phyloP scores from a whole-genome alignment of 2,113 vertebrate genomes.

The Propithecus coquereli region DNA sequence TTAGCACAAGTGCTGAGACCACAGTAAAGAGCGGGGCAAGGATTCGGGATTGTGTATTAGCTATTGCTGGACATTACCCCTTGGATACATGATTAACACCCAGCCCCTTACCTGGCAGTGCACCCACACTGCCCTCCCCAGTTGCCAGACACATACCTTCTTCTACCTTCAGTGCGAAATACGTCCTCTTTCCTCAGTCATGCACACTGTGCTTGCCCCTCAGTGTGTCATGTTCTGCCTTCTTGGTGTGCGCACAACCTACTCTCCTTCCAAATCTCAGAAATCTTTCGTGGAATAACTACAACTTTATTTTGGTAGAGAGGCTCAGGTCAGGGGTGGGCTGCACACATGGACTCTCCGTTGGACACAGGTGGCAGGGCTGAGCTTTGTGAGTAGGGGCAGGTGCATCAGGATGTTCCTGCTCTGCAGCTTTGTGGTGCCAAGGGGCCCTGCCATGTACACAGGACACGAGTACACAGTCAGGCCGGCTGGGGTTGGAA shows the following conservation, averaged over 20 bases:
- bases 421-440: slow-evolving; percentile 62
- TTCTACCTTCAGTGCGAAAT: neutral
- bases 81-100: neutral
- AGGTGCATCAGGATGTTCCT: slow-evolving; percentile 75
- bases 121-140: neutral
- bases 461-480: slow-evolving; percentile 80
- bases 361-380: slow-evolving; percentile 77
- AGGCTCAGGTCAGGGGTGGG: neutral
- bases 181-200: neutral
- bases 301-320: slow-evolving; percentile 36
- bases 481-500: neutral
- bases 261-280: neutral
- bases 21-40: neutral
- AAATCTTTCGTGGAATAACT: neutral
- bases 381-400: slow-evolving; percentile 76
- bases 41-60: neutral
- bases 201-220: neutral
- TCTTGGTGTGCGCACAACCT: neutral
- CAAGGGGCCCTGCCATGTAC: slow-evolving; percentile 64
- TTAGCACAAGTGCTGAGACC: neutral
- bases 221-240: neutral
- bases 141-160: neutral
- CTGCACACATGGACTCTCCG: slow-evolving; percentile 81
- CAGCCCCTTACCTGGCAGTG: neutral
- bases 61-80: neutral